These are phyloP conservation scores for Drosophila emarginata DNA, from an alignment of 2,888 invertebrate species.

Conservation along the genomic window DNA sequence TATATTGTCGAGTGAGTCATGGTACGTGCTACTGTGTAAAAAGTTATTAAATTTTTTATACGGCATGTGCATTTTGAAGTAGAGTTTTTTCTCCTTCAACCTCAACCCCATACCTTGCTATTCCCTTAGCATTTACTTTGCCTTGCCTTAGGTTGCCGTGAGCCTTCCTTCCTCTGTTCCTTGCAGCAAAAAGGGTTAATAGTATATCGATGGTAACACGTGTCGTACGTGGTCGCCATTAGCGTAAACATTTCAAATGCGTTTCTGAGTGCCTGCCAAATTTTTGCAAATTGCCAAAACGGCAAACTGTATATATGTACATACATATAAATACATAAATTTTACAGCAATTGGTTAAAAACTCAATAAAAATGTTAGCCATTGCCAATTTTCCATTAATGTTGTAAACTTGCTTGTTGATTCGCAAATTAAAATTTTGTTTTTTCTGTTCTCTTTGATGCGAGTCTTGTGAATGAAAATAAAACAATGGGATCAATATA, in stretches of 20 bases:
- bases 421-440: neutral
- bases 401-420: neutral
- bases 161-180: too few relatives aligned
- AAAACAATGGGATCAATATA: neutral
- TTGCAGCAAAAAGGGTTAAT: conserved; percentile 23
- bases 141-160: too few relatives aligned
- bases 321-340: conserved; percentile 21
- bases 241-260: conserved; percentile 65
- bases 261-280: conserved; percentile 67
- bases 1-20: conserved; percentile 57
- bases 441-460: conserved; percentile 11
- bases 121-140: conserved; percentile 3
- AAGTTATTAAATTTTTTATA: conserved; percentile 69
- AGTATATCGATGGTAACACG: conserved; percentile 49
- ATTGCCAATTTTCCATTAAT: conserved; percentile 4
- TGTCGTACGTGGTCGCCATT: conserved; percentile 64
- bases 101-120: conserved; percentile 2
- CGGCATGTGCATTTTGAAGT: conserved; percentile 45
- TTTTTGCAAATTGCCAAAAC: conserved; percentile 52
- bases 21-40: conserved; percentile 71
- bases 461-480: neutral
- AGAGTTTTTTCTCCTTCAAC: neutral
- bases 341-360: neutral
- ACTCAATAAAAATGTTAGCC: neutral
- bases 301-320: conserved; percentile 49